Percentiles rank a stretch among this genome's conserved stretches.
Evolutionary conservation across 2,888 invertebrate genomes (phyloP).

Genomic region (Clepsis dumicolana): DNA sequence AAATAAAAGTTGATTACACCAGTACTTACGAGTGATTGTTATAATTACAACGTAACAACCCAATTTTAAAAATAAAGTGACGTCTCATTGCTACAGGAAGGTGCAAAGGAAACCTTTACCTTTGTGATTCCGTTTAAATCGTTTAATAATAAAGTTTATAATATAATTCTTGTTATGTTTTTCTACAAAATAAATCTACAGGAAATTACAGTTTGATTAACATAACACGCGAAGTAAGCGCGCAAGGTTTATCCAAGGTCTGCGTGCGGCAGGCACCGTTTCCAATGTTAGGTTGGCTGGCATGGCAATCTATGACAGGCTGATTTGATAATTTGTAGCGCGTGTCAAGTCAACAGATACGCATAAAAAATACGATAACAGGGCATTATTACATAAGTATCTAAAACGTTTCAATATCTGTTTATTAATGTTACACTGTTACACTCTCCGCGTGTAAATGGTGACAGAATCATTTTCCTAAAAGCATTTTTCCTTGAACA

Average conservation of each 20-base stretch:
- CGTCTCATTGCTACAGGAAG: constrained; percentile 8
- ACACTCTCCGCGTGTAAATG: not conserved
- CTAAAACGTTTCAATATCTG: not conserved
- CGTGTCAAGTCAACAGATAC: constrained; percentile 5
- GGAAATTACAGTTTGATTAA: constrained; percentile 16
- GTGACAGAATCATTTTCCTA: not conserved
- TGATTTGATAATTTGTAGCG: constrained; percentile 13
- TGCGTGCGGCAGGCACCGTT: constrained; percentile 17
- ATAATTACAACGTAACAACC: not conserved
- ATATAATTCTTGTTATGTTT: not conserved
- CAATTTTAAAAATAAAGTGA: not conserved
- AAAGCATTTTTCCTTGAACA: constrained; percentile 1
- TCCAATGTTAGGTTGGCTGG: constrained; percentile 19
- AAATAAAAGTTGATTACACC: not conserved
- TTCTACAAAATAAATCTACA: constrained; percentile 19
- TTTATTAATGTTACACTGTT: constrained; percentile 14
- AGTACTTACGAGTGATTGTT: not conserved
- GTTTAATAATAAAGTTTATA: not conserved
- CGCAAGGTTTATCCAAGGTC: constrained; percentile 8
- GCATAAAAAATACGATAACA: not conserved
- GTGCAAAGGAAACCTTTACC: not conserved
- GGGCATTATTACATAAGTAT: not conserved
- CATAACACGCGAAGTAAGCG: constrained; percentile 31
- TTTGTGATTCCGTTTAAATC: not conserved
- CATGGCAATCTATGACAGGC: constrained; percentile 19